A percentile compares a stretch with the other conserved stretches of the same genome.
Conservation (phyloP, 2,113 vertebrate genomes). For the Puntigrus tetrazona region DNA sequence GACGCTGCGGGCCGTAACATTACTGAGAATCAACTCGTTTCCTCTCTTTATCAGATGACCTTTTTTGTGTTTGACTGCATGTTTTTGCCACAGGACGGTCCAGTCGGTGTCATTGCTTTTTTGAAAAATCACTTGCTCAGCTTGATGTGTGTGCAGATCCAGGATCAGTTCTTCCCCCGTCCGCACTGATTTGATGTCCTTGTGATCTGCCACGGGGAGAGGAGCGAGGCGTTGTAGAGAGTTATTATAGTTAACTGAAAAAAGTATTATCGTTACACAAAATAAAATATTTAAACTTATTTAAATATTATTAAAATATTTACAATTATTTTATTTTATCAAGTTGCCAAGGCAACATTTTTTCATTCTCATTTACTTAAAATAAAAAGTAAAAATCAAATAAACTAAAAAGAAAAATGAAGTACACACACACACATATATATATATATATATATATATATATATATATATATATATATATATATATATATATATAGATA, state of each 20-base stretch:
- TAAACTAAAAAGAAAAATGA: too few relatives aligned
- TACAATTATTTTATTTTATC: too few relatives aligned
- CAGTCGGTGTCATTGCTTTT: constrained; percentile 41
- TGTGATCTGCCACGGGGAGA: constrained; percentile 61
- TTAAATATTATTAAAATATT: too few relatives aligned
- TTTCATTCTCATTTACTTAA: too few relatives aligned
- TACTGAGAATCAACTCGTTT: constrained; percentile 54
- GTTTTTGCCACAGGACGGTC: constrained; percentile 62
- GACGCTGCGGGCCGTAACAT: constrained; percentile 29
- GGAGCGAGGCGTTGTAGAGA: background rate
- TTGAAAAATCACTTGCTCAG: constrained; percentile 64
- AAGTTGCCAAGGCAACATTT: too few relatives aligned
- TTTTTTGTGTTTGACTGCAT: accelerated
- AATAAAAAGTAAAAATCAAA: too few relatives aligned
- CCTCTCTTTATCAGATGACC: background rate
- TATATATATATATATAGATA: too few relatives aligned
- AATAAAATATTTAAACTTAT: too few relatives aligned
- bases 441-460: too few relatives aligned
- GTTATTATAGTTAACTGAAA: background rate
- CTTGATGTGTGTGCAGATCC: constrained; percentile 63
- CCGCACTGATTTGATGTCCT: background rate
- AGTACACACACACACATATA: too few relatives aligned
- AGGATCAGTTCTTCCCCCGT: constrained; percentile 62
- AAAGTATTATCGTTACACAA: too few relatives aligned
- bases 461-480: too few relatives aligned